phyloP scores from a whole-genome alignment of 2,888 invertebrate species.

The Idaea straminata region DNA sequence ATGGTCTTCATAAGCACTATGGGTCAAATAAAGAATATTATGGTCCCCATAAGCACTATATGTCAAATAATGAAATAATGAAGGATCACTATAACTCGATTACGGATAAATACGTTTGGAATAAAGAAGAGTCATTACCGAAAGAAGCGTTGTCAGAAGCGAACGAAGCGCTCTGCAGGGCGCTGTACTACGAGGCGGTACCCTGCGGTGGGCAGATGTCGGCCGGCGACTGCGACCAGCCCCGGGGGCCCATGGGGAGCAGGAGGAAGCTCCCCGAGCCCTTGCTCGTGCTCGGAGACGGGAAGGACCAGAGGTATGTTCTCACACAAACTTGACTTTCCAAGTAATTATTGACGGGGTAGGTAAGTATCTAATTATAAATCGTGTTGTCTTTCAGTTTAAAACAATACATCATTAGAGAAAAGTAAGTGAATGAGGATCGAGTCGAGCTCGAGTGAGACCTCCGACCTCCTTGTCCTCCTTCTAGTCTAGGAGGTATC shows the following conservation, averaged over 20 bases:
- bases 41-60: too few species aligned
- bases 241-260: not conserved
- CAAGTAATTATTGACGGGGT: not conserved
- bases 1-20: too few species aligned
- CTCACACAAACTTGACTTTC: not conserved
- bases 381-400: not conserved
- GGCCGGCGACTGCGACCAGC: not conserved
- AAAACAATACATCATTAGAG: not conserved
- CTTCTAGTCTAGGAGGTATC: not conserved
- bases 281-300: not conserved
- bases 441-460: not conserved
- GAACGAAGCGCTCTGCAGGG: too few species aligned
- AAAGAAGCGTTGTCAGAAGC: too few species aligned
- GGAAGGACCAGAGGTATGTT: not conserved
- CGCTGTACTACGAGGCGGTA: too few species aligned
- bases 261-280: not conserved
- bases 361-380: not conserved
- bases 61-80: too few species aligned
- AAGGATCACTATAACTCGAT: too few species aligned
- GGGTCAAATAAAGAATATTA: too few species aligned
- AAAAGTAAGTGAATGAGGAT: not conserved
- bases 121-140: too few species aligned
- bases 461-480: too few species aligned
- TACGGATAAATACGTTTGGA: too few species aligned
- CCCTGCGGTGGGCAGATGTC: too few species aligned